Percentiles rank a stretch among this genome's conserved stretches.
phyloP scores from a whole-genome alignment of 2,888 invertebrate genomes.

The Liposcelis brunnea region DNA sequence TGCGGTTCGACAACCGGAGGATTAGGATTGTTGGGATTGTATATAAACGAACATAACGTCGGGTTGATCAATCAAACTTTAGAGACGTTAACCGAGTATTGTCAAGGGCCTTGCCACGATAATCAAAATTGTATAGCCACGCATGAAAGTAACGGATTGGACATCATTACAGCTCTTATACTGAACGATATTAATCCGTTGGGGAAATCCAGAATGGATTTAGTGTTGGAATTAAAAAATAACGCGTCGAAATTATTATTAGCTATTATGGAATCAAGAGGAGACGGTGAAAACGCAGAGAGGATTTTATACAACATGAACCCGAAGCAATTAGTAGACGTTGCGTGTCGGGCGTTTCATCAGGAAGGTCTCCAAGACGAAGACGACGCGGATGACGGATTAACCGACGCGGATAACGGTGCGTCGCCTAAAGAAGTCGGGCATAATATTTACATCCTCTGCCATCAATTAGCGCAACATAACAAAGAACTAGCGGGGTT shows the following conservation, averaged over 20 bases:
- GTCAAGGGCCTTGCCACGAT: slow-evolving; percentile 59
- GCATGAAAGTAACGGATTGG: slow-evolving; percentile 96
- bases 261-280: slow-evolving; percentile 97
- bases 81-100: slow-evolving; percentile 95
- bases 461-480: slow-evolving; percentile 94
- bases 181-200: slow-evolving; percentile 97
- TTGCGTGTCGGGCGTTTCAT: slow-evolving; percentile 84
- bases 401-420: slow-evolving; percentile 46
- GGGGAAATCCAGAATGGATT: slow-evolving; percentile 90
- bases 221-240: slow-evolving; percentile 92
- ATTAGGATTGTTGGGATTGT: slow-evolving; percentile 85
- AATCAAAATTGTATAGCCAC: slow-evolving; percentile 91
- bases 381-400: slow-evolving; percentile 39
- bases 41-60: slow-evolving; percentile 96
- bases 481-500: slow-evolving; percentile 83
- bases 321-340: slow-evolving; percentile 85
- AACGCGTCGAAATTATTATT: slow-evolving; percentile 93
- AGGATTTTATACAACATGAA: slow-evolving; percentile 95
- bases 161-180: slow-evolving; percentile 95
- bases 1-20: slow-evolving; percentile 99
- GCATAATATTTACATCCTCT: slow-evolving; percentile 97
- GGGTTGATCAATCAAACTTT: slow-evolving; percentile 93
- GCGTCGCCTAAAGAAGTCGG: slow-evolving; percentile 89
- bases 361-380: slow-evolving; percentile 63
- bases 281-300: slow-evolving; percentile 96